Percentiles rank a stretch among this genome's conserved stretches.
Evolutionary conservation across 2,797 vertebrate species (phyloP).

Genomic region (Macroramphosus scolopax): DNA sequence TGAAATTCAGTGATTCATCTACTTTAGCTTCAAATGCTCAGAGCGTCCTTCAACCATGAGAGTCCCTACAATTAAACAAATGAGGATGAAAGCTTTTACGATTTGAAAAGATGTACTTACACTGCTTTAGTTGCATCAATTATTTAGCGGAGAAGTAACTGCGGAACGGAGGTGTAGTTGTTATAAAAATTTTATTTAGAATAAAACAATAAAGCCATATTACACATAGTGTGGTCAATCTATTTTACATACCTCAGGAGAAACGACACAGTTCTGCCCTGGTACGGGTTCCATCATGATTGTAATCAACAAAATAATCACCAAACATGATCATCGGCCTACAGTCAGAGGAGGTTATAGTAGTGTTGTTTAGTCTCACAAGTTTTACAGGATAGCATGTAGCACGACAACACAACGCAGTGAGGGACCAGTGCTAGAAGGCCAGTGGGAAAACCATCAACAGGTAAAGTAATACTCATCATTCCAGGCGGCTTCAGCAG

Average conservation of each 20-base stretch:
- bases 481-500: slow-evolving; percentile 63
- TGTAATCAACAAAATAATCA: slow-evolving; percentile 55
- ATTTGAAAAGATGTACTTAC: no score
- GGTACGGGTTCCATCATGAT: slow-evolving; percentile 65
- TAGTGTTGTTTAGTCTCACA: slow-evolving; percentile 86
- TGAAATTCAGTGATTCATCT: slow-evolving; percentile 15
- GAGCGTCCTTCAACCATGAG: not conserved
- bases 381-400: slow-evolving; percentile 85
- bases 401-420: slow-evolving; percentile 81
- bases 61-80: not conserved
- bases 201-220: slow-evolving; percentile 85
- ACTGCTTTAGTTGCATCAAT: not conserved
- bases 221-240: slow-evolving; percentile 83
- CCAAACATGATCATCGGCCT: slow-evolving; percentile 37
- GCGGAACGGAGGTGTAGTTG: slow-evolving; percentile 27
- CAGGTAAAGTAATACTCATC: slow-evolving; percentile 55
- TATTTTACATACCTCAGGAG: slow-evolving; percentile 83
- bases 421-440: slow-evolving; percentile 74
- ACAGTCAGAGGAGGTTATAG: slow-evolving; percentile 82
- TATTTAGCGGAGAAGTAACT: not conserved
- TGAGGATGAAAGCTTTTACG: no score
- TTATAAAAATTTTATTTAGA: slow-evolving; percentile 87
- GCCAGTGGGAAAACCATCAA: slow-evolving; percentile 74
- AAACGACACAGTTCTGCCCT: slow-evolving; percentile 83
- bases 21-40: slow-evolving; percentile 16